Conservation (phyloP, 2,888 invertebrate species). For the Melanargia galathea region DNA sequence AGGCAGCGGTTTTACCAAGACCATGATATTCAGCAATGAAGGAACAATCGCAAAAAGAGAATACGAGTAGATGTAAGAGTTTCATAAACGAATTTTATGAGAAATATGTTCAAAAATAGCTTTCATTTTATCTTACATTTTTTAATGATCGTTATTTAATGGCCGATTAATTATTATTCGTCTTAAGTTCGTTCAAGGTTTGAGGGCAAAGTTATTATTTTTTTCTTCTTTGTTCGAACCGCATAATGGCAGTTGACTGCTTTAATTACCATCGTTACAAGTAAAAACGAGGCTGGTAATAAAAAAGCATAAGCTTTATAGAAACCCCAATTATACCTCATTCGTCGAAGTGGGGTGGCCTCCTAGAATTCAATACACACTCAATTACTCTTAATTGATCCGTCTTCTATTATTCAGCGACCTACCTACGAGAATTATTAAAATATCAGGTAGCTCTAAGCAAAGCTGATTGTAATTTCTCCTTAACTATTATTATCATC, state of each 20-base stretch:
- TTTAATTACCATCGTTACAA: slow-evolving; percentile 13
- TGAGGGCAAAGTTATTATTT: background rate
- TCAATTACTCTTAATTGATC: slow-evolving; percentile 3
- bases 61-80: no score
- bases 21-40: no score
- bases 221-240: slow-evolving; percentile 6
- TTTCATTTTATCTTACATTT: background rate
- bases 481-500: no score
- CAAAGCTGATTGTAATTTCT: background rate
- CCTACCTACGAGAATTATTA: background rate
- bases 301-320: background rate
- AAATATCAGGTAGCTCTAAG: background rate
- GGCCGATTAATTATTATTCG: background rate
- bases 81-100: no score
- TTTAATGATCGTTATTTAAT: background rate
- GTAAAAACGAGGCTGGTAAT: background rate
- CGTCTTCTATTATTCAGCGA: no score
- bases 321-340: background rate
- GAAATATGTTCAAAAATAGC: no score
- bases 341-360: background rate
- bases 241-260: background rate
- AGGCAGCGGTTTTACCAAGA: no score
- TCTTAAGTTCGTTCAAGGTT: background rate
- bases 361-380: background rate
- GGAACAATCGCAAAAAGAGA: no score